phyloP scores from a whole-genome alignment of 2,113 vertebrate species.

The Cyprinus carpio region DNA sequence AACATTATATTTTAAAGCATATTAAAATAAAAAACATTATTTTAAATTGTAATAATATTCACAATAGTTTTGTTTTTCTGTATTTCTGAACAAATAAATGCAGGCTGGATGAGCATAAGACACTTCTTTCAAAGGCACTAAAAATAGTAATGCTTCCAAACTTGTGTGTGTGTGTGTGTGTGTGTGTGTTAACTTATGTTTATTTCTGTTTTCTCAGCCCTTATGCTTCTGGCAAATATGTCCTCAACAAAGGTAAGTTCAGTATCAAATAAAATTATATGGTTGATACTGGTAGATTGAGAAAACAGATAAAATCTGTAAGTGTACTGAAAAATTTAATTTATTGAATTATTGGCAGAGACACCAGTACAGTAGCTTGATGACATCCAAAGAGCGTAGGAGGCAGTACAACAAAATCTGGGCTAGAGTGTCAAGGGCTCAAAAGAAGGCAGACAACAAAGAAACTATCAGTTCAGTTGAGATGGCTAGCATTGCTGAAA shows the following conservation, averaged over 20 bases:
- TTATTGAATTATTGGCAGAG: constrained; percentile 13
- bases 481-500: not conserved
- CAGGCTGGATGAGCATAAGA: too few species aligned
- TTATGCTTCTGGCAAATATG: not conserved
- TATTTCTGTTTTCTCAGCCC: not conserved
- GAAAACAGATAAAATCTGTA: too few species aligned
- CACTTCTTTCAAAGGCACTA: too few species aligned
- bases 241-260: not conserved
- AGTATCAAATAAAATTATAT: not conserved
- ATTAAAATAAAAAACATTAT: too few species aligned
- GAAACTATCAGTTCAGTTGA: not conserved
- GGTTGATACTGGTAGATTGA: not conserved
- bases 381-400: not conserved
- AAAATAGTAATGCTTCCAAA: too few species aligned
- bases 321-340: not conserved
- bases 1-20: too few species aligned
- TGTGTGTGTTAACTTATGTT: not conserved
- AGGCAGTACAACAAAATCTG: not conserved
- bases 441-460: not conserved
- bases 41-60: too few species aligned
- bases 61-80: too few species aligned
- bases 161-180: too few species aligned
- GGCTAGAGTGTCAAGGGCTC: constrained; percentile 19
- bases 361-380: not conserved
- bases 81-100: too few species aligned